Conservation (phyloP, 2,113 vertebrate genomes). For the Corapipo altera region DNA sequence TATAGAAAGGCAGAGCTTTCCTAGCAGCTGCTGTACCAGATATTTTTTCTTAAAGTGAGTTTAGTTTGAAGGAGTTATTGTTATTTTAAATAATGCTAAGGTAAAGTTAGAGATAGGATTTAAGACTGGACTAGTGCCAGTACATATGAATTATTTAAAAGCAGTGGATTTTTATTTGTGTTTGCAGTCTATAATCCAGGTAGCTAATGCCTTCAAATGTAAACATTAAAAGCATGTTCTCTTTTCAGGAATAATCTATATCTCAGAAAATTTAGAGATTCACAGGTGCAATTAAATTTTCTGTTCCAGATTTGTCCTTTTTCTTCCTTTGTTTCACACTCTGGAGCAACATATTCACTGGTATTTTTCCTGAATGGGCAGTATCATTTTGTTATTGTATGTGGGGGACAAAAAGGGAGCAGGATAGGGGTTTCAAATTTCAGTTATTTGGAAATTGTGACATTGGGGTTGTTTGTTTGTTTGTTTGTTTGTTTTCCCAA, state of each 20-base stretch:
- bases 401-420: not conserved
- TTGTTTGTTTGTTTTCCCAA: not conserved
- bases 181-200: not conserved
- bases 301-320: not conserved
- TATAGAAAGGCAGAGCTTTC: not conserved
- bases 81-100: not conserved
- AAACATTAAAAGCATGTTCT: not conserved
- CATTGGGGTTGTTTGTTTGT: not conserved
- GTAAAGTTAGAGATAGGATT: not conserved
- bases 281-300: not conserved
- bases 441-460: not conserved
- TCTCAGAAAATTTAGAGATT: not conserved
- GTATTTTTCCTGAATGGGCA: not conserved
- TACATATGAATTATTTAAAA: not conserved
- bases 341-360: not conserved
- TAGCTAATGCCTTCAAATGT: not conserved
- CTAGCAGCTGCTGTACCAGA: not conserved
- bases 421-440: not conserved
- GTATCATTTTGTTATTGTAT: not conserved
- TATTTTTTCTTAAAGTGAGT: not conserved
- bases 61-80: not conserved
- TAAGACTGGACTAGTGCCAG: not conserved
- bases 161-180: not conserved
- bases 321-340: not conserved
- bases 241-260: not conserved